Percentiles rank a stretch among this genome's conserved stretches.
These are phyloP conservation scores for Nesoenas mayeri DNA, from an alignment of 2,113 vertebrate species.

Conservation along the genomic window DNA sequence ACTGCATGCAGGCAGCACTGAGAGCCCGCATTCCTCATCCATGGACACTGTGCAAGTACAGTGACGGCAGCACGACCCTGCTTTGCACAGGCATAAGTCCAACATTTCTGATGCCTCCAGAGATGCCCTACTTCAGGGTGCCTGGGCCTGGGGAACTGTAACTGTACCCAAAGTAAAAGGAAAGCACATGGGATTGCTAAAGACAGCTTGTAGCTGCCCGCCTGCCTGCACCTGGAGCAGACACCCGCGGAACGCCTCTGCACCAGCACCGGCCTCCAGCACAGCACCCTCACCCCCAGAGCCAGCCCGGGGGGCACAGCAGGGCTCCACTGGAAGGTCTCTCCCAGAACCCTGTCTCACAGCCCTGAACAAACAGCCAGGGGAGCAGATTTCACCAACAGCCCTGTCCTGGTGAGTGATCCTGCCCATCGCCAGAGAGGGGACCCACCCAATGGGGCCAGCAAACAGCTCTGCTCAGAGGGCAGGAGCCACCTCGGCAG, in stretches of 20 bases:
- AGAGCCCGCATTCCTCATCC: not conserved
- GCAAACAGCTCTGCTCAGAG: not conserved
- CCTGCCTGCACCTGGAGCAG: not conserved
- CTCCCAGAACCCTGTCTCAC: not conserved
- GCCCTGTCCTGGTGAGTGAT: not conserved
- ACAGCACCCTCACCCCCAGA: rapidly evolving
- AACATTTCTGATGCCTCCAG: not conserved
- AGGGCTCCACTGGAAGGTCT: not conserved
- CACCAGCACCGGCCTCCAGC: not conserved
- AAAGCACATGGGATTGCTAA: not conserved
- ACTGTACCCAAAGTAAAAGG: not conserved
- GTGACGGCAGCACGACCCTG: rapidly evolving
- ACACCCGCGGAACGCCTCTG: not conserved
- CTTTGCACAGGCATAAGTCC: not conserved
- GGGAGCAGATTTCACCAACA: not conserved
- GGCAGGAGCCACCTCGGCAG: not conserved
- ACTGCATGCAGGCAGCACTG: not conserved
- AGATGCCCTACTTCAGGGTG: not conserved
- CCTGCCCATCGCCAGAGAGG: not conserved
- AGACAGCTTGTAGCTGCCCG: not conserved
- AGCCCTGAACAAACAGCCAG: not conserved
- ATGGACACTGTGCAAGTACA: rapidly evolving
- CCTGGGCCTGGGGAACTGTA: not conserved
- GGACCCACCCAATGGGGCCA: not conserved
- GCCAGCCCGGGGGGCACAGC: not conserved